Evolutionary conservation across 30 jellyfish, hydroid and myxozoan species (phyloP).

Genomic region (Rhopilema esculentum): DNA sequence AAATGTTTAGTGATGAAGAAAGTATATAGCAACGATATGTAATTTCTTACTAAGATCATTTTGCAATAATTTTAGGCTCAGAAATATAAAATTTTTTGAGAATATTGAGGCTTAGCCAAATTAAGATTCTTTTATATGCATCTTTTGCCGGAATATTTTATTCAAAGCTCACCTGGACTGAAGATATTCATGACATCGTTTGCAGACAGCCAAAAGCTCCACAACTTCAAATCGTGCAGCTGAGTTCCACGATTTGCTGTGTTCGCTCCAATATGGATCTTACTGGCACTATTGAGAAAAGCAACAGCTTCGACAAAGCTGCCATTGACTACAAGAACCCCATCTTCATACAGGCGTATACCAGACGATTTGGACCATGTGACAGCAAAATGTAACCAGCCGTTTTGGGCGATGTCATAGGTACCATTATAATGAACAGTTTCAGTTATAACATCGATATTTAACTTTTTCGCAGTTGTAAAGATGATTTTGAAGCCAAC

Average conservation of each 20-base stretch:
- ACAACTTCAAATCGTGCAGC: slow-evolving; percentile 11
- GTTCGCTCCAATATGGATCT: not conserved
- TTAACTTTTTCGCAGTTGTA: not conserved
- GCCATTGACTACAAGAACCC: not conserved
- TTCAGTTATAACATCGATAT: not conserved
- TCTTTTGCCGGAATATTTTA: not conserved
- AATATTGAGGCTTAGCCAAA: too few relatives aligned
- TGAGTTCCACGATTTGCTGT: not conserved
- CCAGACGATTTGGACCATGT: slow-evolving; percentile 18
- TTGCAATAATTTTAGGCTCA: too few relatives aligned
- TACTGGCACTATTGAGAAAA: not conserved
- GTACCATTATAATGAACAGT: not conserved
- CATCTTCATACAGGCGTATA: slow-evolving; percentile 7
- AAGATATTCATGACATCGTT: slow-evolving; percentile 8
- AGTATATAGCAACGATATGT: too few relatives aligned
- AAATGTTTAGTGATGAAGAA: too few relatives aligned
- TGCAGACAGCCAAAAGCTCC: slow-evolving; percentile 9
- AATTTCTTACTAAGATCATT: too few relatives aligned
- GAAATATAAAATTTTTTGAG: too few relatives aligned
- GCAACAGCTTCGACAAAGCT: not conserved
- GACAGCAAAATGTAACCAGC: slow-evolving; percentile 10
- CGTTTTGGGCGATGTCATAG: not conserved
- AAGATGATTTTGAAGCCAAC: not conserved
- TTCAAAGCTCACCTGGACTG: slow-evolving; percentile 26
- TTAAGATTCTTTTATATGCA: too few relatives aligned